Evolutionary conservation across 2,888 invertebrate species (phyloP).

Genomic region (Oconnorella tubifera): DNA sequence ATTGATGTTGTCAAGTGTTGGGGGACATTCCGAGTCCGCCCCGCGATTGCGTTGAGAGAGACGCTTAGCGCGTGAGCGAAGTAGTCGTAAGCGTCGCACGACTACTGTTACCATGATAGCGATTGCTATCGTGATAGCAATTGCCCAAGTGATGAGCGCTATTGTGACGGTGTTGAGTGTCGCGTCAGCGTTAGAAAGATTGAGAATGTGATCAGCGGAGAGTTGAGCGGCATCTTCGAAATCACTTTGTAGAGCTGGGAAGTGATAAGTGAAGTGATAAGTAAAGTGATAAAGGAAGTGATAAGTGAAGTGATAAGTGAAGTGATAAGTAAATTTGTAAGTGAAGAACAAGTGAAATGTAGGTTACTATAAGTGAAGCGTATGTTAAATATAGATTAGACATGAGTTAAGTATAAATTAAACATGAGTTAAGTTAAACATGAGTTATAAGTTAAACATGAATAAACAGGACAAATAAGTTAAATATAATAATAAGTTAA

Average conservation of each 20-base stretch:
- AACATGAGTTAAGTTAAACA: too few species aligned
- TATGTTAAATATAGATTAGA: too few species aligned
- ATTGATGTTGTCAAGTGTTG: too few species aligned
- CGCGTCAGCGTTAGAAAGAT: neutral
- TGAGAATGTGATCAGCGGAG: neutral
- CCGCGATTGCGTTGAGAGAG: neutral
- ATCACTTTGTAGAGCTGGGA: neutral
- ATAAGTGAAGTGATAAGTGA: neutral
- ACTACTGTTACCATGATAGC: slow-evolving; percentile 5
- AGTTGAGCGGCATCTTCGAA: slow-evolving; percentile 2
- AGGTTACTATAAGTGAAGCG: too few species aligned
- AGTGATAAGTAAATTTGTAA: neutral
- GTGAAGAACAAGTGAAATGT: too few species aligned
- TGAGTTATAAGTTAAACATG: too few species aligned
- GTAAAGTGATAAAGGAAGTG: neutral
- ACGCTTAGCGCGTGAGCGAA: neutral
- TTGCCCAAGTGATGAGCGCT: slow-evolving; percentile 2
- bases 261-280: too few species aligned
- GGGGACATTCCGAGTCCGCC: neutral
- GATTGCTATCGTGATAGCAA: slow-evolving; percentile 9
- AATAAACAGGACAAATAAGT: too few species aligned
- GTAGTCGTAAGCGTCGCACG: neutral
- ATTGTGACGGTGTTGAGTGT: slow-evolving; percentile 15
- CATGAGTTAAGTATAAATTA: too few species aligned
- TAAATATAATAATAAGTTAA: too few species aligned